Evolutionary conservation across 2,888 invertebrate species (phyloP).

Genomic region (Phortica magna): DNA sequence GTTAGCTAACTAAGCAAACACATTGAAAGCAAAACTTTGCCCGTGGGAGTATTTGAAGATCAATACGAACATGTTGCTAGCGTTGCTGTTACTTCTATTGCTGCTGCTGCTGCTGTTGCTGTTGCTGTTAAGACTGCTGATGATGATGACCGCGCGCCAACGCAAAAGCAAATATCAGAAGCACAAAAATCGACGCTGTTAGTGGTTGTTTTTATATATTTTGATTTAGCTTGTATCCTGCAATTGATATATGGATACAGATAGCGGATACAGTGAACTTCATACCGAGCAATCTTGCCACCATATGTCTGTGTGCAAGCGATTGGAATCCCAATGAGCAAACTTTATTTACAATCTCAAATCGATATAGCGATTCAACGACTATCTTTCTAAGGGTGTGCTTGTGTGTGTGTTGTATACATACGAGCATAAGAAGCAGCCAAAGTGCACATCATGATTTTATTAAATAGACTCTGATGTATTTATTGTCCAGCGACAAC

Average conservation of each 20-base stretch:
- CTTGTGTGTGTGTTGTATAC: conserved; percentile 32
- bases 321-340: conserved; percentile 66
- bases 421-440: conserved; percentile 42
- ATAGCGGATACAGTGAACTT: conserved; percentile 8
- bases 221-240: conserved; percentile 20
- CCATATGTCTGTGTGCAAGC: background rate
- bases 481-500: conserved; percentile 77
- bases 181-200: background rate
- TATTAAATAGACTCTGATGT: conserved; percentile 77
- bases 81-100: background rate
- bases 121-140: background rate
- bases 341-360: conserved; percentile 55
- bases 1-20: conserved; percentile 22
- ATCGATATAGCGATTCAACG: conserved; percentile 39
- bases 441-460: conserved; percentile 76
- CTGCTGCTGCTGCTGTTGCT: background rate
- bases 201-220: conserved; percentile 4
- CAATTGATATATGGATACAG: conserved; percentile 26
- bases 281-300: background rate
- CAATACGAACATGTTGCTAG: background rate
- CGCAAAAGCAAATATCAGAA: background rate
- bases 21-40: conserved; percentile 18
- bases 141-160: conserved; percentile 20
- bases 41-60: conserved; percentile 15
- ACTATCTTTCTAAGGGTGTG: conserved; percentile 1